Conservation (phyloP, 1,140 invertebrate species). For the Zaprionus capensis region DNA sequence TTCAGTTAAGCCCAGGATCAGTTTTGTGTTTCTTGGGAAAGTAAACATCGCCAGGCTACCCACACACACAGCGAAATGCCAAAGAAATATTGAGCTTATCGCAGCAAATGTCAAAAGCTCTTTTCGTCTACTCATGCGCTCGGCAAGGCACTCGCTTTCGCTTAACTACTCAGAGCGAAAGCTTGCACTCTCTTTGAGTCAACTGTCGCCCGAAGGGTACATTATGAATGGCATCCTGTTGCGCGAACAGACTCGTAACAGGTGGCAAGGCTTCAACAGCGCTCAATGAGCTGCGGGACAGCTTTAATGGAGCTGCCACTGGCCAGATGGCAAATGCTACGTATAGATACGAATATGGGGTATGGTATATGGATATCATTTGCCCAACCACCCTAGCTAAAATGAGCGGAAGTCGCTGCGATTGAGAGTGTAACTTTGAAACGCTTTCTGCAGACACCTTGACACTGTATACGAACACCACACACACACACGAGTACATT, state of each 20-base stretch:
- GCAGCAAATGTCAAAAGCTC: constrained; percentile 42
- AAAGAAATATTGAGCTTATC: background rate
- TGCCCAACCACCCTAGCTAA: constrained; percentile 13
- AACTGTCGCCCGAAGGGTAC: constrained; percentile 19
- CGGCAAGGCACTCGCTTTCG: constrained; percentile 23
- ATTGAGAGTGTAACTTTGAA: constrained; percentile 47
- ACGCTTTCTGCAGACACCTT: constrained; percentile 57
- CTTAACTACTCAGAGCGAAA: constrained; percentile 5
- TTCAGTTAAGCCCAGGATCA: constrained; percentile 1
- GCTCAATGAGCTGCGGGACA: constrained; percentile 36
- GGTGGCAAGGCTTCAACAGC: constrained; percentile 64
- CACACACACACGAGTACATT: constrained; percentile 39
- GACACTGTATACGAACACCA: constrained; percentile 72
- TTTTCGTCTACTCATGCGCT: constrained; percentile 49
- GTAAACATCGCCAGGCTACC: background rate
- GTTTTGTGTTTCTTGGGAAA: background rate
- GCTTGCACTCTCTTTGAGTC: constrained; percentile 44
- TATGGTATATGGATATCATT: constrained; percentile 12
- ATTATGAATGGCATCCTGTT: constrained; percentile 81
- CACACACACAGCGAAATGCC: background rate
- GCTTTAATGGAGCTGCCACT: constrained; percentile 62
- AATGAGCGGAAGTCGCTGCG: constrained; percentile 42
- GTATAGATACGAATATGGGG: background rate
- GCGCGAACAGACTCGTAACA: constrained; percentile 69
- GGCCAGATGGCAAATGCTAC: constrained; percentile 26